Conservation (phyloP, 2,113 vertebrate species). For the Porphyrio hochstetteri region DNA sequence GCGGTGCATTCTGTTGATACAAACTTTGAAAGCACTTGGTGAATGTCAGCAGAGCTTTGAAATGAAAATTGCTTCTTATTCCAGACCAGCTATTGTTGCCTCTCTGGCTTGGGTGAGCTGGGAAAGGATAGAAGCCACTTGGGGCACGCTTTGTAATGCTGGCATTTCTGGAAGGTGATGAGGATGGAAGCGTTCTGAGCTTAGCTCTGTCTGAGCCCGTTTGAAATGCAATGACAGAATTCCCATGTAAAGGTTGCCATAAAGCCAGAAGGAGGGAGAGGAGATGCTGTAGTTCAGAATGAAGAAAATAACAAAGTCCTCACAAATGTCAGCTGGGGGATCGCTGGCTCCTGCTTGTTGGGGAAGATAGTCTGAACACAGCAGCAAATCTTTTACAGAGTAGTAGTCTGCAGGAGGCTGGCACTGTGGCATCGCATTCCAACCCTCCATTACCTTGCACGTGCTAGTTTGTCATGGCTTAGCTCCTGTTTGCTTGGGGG, state of each 20-base stretch:
- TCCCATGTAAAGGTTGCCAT: neutral
- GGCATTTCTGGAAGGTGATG: conserved; percentile 43
- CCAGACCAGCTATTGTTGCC: conserved; percentile 33
- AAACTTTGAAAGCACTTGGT: conserved; percentile 63
- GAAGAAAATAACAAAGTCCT: neutral
- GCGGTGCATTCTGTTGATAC: conserved; percentile 43
- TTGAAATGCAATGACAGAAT: conserved; percentile 30
- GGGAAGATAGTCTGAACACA: neutral
- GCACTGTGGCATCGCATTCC: neutral
- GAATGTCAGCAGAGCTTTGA: conserved; percentile 72
- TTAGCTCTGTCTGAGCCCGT: neutral
- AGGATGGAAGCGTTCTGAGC: neutral
- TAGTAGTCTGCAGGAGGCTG: neutral
- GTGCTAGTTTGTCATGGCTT: neutral
- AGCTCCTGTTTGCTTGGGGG: fast-evolving
- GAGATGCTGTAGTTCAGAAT: neutral
- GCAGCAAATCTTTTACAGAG: neutral
- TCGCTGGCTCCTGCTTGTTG: neutral
- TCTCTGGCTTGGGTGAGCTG: conserved; percentile 38
- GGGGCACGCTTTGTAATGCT: conserved; percentile 24
- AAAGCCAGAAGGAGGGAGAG: neutral
- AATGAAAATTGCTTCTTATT: conserved; percentile 65
- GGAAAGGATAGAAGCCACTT: conserved; percentile 52
- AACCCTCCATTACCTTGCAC: neutral
- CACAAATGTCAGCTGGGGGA: neutral